These are phyloP conservation scores for Tricholauxania praeusta DNA, from an alignment of 2,888 invertebrate species.

Conservation along the genomic window DNA sequence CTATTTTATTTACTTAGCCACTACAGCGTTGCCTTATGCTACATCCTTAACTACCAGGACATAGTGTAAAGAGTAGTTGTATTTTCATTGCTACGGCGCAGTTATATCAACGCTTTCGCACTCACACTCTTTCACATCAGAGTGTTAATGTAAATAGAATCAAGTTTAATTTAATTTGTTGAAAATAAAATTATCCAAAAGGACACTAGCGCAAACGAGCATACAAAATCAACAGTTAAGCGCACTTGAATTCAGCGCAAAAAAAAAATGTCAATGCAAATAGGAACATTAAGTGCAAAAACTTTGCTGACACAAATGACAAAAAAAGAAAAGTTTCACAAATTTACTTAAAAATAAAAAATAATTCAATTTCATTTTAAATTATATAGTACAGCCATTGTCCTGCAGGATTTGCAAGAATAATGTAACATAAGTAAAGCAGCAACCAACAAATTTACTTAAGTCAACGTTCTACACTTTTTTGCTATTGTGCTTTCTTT, in stretches of 20 bases:
- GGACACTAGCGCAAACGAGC: not conserved
- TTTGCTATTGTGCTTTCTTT: not conserved
- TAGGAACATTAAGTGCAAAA: not conserved
- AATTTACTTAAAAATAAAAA: too few relatives aligned
- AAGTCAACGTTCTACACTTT: not conserved
- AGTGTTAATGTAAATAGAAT: constrained; percentile 21
- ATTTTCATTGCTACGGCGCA: too few relatives aligned
- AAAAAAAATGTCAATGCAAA: too few relatives aligned
- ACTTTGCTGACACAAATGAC: not conserved
- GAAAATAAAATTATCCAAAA: constrained; percentile 6
- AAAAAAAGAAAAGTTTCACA: too few relatives aligned
- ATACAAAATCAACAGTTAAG: not conserved
- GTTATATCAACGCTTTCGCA: not conserved
- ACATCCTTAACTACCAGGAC: not conserved
- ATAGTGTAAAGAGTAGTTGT: too few relatives aligned
- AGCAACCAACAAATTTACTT: not conserved
- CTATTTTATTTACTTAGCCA: not conserved
- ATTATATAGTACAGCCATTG: not conserved
- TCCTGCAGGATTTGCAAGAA: not conserved
- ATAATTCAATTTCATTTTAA: too few relatives aligned
- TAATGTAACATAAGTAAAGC: too few relatives aligned
- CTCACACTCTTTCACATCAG: not conserved
- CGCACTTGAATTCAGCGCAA: not conserved
- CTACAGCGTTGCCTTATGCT: not conserved
- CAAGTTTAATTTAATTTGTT: constrained; percentile 25